Conservation (phyloP, 2,113 vertebrate species). For the Anhinga rufa region DNA sequence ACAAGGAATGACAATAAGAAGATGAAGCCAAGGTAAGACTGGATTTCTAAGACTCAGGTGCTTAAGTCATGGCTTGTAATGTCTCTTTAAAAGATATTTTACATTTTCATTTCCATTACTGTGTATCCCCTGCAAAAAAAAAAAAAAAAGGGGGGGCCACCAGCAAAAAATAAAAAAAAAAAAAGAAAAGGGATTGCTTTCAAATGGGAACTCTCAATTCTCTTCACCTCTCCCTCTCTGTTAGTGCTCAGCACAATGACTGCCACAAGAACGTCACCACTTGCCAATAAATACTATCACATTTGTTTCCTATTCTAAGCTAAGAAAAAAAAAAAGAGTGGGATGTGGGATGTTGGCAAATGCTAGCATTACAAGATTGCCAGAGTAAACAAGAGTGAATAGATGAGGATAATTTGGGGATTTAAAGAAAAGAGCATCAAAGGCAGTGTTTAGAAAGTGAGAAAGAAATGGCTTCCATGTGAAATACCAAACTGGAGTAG, state of each 20-base stretch:
- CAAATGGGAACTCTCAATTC: background rate
- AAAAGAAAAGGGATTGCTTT: background rate
- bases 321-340: background rate
- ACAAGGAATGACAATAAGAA: background rate
- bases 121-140: background rate
- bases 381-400: background rate
- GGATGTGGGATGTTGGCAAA: background rate
- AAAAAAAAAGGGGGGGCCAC: background rate
- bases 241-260: background rate
- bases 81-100: background rate
- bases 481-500: background rate
- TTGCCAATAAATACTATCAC: background rate
- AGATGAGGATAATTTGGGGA: background rate
- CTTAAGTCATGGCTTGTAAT: background rate
- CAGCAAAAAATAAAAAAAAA: background rate
- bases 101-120: background rate
- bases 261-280: background rate
- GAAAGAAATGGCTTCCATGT: background rate
- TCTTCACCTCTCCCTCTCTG: background rate
- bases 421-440: background rate
- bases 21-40: background rate
- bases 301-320: background rate
- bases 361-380: background rate
- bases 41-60: background rate
- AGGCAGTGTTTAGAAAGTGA: background rate